Conservation (phyloP, 2,888 invertebrate genomes). For the Zygogramma bicolorata region DNA sequence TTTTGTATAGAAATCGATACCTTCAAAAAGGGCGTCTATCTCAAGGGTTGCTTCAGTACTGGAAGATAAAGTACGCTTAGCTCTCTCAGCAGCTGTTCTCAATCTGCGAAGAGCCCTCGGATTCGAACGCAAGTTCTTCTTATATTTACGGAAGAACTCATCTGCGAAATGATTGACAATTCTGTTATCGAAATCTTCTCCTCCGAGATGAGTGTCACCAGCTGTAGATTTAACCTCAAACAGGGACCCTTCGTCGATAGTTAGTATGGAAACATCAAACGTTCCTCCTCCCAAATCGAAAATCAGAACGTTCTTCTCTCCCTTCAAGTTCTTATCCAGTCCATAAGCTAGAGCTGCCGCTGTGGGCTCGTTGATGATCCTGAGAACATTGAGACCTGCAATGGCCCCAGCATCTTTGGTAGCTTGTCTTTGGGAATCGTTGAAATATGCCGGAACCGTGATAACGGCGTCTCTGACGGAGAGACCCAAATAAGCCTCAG, state of each 20-base stretch:
- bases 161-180: constrained; percentile 72
- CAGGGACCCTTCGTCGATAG: constrained; percentile 84
- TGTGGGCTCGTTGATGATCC: constrained; percentile 84
- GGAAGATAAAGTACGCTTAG: constrained; percentile 82
- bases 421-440: constrained; percentile 80
- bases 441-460: constrained; percentile 62
- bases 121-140: constrained; percentile 73
- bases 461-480: constrained; percentile 70
- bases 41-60: constrained; percentile 82
- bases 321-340: constrained; percentile 52
- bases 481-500: constrained; percentile 66
- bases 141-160: constrained; percentile 79
- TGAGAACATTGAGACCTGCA: constrained; percentile 77
- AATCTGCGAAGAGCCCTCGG: constrained; percentile 77
- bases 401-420: constrained; percentile 84
- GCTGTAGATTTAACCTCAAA: constrained; percentile 88
- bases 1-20: constrained; percentile 79
- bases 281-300: constrained; percentile 76
- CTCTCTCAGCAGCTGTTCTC: constrained; percentile 82
- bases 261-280: constrained; percentile 86
- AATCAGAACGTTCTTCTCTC: constrained; percentile 70
- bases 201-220: constrained; percentile 87
- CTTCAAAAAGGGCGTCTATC: constrained; percentile 81
- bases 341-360: constrained; percentile 53
- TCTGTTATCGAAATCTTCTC: constrained; percentile 76